Evolutionary conservation across 2,797 vertebrate genomes (phyloP).

Genomic region (Pogoniulus pusillus): DNA sequence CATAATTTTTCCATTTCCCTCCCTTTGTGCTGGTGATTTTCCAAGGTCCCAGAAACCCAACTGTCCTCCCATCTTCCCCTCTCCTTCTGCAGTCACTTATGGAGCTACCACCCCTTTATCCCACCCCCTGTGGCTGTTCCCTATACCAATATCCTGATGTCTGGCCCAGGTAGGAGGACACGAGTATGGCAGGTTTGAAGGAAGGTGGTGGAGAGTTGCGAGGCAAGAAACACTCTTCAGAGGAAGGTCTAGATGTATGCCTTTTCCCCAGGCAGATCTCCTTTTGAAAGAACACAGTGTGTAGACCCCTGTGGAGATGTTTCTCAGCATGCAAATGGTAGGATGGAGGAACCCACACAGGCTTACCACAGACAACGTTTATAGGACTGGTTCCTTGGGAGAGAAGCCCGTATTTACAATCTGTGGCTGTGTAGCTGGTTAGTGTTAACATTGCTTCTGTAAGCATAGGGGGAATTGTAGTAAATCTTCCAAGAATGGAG

Average conservation of each 20-base stretch:
- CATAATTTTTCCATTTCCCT: constrained; percentile 64
- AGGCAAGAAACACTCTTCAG: not conserved
- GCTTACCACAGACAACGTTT: not conserved
- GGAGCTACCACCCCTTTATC: not conserved
- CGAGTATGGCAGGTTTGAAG: not conserved
- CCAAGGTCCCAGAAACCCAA: not conserved
- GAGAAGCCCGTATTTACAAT: not conserved
- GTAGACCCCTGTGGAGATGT: not conserved
- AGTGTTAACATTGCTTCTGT: constrained; percentile 60
- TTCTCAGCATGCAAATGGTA: not conserved
- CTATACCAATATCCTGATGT: rapidly evolving
- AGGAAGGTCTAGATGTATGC: not conserved
- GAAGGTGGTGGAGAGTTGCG: not conserved
- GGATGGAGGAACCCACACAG: not conserved
- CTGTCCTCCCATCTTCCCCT: not conserved
- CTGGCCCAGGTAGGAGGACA: rapidly evolving
- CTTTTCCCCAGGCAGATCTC: not conserved
- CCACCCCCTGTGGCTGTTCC: not conserved
- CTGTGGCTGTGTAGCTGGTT: not conserved
- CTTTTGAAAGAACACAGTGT: not conserved
- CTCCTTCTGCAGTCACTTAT: rapidly evolving
- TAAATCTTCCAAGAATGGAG: constrained; percentile 58
- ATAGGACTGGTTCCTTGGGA: constrained; percentile 24
- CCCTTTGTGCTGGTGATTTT: not conserved
- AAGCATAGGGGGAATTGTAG: constrained; percentile 59